These are phyloP conservation scores for Blera fallax DNA, from an alignment of 2,888 invertebrate species.

Conservation along the genomic window DNA sequence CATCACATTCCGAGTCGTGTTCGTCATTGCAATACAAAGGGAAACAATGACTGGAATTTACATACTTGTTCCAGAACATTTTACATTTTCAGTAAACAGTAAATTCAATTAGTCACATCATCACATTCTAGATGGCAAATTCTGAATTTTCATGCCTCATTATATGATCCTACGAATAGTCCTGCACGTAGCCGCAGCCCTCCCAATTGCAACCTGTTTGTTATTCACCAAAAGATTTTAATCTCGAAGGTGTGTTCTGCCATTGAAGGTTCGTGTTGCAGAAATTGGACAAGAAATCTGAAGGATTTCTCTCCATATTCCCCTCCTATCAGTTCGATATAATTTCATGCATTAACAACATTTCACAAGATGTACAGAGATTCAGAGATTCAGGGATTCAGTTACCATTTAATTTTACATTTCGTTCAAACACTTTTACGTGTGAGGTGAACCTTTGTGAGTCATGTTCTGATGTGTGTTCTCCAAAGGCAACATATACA, in stretches of 20 bases:
- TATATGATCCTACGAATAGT: background rate
- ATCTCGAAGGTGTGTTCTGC: background rate
- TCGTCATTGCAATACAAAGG: background rate
- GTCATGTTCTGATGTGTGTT: constrained; percentile 22
- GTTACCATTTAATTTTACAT: constrained; percentile 48
- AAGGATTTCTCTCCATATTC: background rate
- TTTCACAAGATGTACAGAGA: constrained; percentile 26
- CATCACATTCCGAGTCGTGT: background rate
- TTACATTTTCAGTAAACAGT: background rate
- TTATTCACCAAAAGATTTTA: background rate
- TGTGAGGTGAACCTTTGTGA: constrained; percentile 39
- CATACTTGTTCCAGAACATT: too few relatives aligned
- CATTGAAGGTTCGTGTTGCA: background rate
- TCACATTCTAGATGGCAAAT: background rate
- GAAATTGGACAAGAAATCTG: background rate
- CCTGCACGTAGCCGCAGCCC: background rate
- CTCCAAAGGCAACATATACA: too few relatives aligned
- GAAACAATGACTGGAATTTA: background rate
- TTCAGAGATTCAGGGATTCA: too few relatives aligned
- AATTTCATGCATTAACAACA: constrained; percentile 26
- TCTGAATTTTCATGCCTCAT: background rate
- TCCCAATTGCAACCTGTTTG: background rate
- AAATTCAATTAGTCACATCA: constrained; percentile 2
- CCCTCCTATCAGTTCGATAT: background rate
- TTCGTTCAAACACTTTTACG: constrained; percentile 41